Evolutionary conservation across 2,797 vertebrate species (phyloP).

Genomic region (Catharus ustulatus): DNA sequence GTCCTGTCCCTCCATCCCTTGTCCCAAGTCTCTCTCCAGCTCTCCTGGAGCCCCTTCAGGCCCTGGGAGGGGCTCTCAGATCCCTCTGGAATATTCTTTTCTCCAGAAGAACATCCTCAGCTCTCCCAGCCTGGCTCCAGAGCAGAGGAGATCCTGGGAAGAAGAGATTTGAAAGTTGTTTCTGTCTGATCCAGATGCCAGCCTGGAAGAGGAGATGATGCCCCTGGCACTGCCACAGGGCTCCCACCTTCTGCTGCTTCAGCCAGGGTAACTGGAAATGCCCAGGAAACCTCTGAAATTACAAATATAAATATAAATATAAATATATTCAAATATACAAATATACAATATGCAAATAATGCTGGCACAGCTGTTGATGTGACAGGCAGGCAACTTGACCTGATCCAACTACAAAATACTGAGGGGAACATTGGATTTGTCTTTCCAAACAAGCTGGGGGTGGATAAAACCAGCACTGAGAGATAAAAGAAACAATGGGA

Average conservation of each 20-base stretch:
- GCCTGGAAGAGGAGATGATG: background rate
- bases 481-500: no score
- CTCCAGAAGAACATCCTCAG: background rate
- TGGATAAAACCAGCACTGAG: no score
- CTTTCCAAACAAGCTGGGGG: no score
- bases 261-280: background rate
- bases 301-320: no score
- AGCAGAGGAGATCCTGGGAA: background rate
- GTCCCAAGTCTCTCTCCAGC: background rate
- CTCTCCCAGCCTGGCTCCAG: background rate
- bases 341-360: no score
- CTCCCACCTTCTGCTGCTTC: background rate
- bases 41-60: background rate
- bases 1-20: background rate
- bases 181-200: background rate
- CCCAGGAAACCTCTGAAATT: background rate
- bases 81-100: background rate
- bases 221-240: background rate
- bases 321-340: no score
- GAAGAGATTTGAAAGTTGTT: background rate
- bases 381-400: background rate
- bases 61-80: accelerated
- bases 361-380: background rate
- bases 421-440: no score
- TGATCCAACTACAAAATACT: accelerated